phyloP scores from a whole-genome alignment of 2,113 vertebrate species.

The Hemiprocne comata region DNA sequence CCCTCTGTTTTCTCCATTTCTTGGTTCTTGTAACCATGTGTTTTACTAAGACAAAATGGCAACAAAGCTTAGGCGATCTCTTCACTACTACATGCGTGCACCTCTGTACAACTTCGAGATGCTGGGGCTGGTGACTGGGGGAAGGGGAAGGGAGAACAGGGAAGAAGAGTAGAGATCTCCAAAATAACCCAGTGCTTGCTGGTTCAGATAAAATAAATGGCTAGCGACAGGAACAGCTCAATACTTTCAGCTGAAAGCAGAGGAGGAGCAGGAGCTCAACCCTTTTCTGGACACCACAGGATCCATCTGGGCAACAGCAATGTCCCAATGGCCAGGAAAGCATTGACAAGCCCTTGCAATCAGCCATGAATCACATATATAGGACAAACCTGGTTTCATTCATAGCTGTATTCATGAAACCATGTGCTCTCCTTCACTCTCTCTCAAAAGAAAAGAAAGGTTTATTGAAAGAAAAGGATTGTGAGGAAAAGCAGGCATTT shows the following conservation, averaged over 20 bases:
- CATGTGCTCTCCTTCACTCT: background rate
- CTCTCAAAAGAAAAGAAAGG: background rate
- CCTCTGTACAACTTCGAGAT: background rate
- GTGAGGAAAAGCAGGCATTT: background rate
- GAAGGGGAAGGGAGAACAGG: background rate
- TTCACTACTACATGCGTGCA: accelerated
- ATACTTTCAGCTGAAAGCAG: background rate
- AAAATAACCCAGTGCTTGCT: background rate
- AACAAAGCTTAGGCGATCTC: background rate
- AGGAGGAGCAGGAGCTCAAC: background rate
- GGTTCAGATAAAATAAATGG: background rate
- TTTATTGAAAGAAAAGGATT: background rate
- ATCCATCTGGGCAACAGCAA: background rate
- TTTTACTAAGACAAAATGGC: background rate
- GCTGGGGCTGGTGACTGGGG: background rate
- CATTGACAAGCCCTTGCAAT: background rate
- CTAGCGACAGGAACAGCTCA: background rate
- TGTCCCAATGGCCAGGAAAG: background rate
- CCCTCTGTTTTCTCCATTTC: background rate
- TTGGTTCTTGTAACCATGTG: background rate
- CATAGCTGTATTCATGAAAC: background rate
- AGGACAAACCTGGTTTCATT: background rate
- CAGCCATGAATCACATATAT: background rate
- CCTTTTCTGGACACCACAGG: background rate
- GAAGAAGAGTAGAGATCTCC: background rate